Evolutionary conservation across 2,888 invertebrate genomes (phyloP).

Genomic region (Bedellia somnulentella): DNA sequence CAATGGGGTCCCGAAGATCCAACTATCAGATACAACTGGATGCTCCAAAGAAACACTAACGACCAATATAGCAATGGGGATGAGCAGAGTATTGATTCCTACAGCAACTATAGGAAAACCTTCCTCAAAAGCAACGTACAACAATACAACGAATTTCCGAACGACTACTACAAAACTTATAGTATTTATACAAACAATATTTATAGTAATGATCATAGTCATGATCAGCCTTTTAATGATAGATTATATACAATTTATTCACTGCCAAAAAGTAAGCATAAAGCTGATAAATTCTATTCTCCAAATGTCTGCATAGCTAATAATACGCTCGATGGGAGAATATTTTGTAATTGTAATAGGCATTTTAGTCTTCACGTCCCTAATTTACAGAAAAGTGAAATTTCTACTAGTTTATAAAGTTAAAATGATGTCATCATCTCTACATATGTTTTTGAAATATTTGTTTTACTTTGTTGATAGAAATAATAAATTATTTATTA

Average conservation of each 20-base stretch:
- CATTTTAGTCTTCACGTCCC: constrained; percentile 48
- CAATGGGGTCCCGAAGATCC: constrained; percentile 54
- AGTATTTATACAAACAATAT: constrained; percentile 24
- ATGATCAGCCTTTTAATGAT: no score
- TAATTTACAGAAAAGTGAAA: constrained; percentile 33
- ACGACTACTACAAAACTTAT: constrained; percentile 8
- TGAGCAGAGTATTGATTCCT: constrained; percentile 26
- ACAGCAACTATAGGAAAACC: constrained; percentile 29
- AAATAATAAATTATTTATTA: no score
- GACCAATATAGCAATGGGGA: constrained; percentile 30
- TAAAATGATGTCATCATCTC: no score
- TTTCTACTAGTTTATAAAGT: constrained; percentile 36
- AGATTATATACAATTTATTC: constrained; percentile 26
- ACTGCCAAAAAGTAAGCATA: constrained; percentile 21
- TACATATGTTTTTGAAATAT: no score
- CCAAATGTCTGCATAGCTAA: constrained; percentile 47
- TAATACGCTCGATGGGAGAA: constrained; percentile 33
- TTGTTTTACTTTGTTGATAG: no score
- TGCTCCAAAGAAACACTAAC: constrained; percentile 34
- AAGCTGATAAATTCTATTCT: constrained; percentile 32
- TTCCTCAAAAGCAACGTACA: constrained; percentile 19
- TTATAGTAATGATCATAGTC: constrained; percentile 14
- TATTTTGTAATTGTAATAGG: constrained; percentile 43
- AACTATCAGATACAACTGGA: constrained; percentile 46
- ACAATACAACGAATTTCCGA: constrained; percentile 20